These are phyloP conservation scores for Lasius platythorax DNA, from an alignment of 2,888 invertebrate genomes.

Conservation along the genomic window DNA sequence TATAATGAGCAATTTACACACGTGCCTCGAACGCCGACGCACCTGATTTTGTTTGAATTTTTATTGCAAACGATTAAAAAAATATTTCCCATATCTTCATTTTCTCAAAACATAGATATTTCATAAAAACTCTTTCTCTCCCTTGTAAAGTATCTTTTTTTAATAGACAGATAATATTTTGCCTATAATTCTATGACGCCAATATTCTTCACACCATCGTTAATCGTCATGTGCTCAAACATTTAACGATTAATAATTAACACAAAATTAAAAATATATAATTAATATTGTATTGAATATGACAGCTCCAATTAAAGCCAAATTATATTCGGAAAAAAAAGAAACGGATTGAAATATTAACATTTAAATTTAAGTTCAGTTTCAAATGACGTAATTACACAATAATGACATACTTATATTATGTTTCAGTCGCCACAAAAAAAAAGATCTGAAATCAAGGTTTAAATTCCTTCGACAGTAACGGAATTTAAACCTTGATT, in stretches of 20 bases:
- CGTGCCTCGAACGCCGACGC: neutral
- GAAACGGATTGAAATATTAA: neutral
- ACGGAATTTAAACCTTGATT: neutral
- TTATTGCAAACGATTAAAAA: neutral
- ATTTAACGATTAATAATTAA: neutral
- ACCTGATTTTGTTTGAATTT: neutral
- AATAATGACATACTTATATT: neutral
- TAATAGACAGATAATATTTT: neutral
- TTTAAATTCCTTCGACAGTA: neutral
- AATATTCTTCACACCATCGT: neutral
- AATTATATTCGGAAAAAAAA: neutral
- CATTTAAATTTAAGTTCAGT: neutral
- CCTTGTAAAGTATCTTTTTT: neutral
- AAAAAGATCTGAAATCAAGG: too few species aligned
- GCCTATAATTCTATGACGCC: neutral
- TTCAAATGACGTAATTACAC: neutral
- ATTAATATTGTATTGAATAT: neutral
- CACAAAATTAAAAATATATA: neutral
- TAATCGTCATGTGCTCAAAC: neutral
- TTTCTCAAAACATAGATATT: neutral
- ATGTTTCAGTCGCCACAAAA: neutral
- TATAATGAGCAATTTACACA: constrained; percentile 13
- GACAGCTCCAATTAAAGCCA: neutral
- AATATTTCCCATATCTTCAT: neutral
- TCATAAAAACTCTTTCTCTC: neutral